A percentile compares a stretch with the other conserved stretches of the same genome.
These are phyloP conservation scores for Microctonus hyperodae DNA, from an alignment of 2,888 invertebrate species.

Conservation along the genomic window DNA sequence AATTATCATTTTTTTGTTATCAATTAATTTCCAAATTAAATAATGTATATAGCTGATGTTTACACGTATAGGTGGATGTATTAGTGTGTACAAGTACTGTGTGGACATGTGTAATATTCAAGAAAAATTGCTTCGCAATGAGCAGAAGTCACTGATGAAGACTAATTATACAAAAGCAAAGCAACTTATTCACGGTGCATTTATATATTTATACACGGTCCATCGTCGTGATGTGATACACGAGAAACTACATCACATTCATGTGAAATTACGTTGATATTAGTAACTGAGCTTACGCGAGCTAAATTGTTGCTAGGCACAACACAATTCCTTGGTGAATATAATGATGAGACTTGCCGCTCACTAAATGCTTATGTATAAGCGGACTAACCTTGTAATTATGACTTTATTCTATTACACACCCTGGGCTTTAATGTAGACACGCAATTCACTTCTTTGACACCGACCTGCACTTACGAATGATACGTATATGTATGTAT, in stretches of 20 bases:
- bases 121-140: neutral
- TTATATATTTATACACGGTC: too few relatives aligned
- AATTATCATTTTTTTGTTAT: too few relatives aligned
- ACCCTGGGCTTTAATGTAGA: slow-evolving; percentile 41
- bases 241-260: neutral
- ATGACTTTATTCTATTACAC: slow-evolving; percentile 53
- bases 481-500: neutral
- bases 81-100: too few relatives aligned
- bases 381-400: slow-evolving; percentile 52
- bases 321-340: slow-evolving; percentile 47
- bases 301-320: slow-evolving; percentile 47
- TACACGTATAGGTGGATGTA: too few relatives aligned
- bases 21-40: too few relatives aligned
- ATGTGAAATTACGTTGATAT: slow-evolving; percentile 3
- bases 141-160: neutral
- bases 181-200: neutral
- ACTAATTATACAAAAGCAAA: neutral
- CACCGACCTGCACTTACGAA: neutral
- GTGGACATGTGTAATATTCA: too few relatives aligned
- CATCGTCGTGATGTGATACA: too few relatives aligned
- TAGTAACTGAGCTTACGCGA: slow-evolving; percentile 10
- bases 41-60: too few relatives aligned
- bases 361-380: slow-evolving; percentile 28
- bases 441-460: slow-evolving; percentile 34
- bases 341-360: slow-evolving; percentile 49